Conservation (phyloP, 2,113 vertebrate genomes). For the Glaucidium brasilianum region DNA sequence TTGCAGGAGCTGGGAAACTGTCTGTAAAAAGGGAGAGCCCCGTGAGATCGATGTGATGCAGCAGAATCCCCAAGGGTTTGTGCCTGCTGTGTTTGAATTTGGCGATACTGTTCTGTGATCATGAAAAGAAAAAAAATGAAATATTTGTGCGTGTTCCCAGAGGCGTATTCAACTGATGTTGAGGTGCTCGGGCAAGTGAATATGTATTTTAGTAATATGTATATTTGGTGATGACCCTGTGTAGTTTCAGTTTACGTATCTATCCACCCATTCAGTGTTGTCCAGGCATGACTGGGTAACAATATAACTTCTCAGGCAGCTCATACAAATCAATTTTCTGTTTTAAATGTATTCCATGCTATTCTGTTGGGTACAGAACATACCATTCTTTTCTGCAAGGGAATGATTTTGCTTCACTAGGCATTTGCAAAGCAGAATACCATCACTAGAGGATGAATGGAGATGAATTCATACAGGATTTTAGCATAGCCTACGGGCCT, state of each 20-base stretch:
- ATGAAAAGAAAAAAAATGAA: neutral
- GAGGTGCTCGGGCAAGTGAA: neutral
- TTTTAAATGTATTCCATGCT: neutral
- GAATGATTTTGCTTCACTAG: neutral
- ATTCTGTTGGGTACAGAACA: neutral
- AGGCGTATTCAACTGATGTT: neutral
- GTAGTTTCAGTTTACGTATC: neutral
- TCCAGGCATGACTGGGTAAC: neutral
- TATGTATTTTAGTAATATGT: neutral
- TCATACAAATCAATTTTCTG: neutral
- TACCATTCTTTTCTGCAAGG: neutral
- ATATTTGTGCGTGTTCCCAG: neutral
- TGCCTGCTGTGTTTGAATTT: neutral
- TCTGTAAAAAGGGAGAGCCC: neutral
- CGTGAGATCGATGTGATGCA: fast-evolving
- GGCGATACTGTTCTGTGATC: neutral
- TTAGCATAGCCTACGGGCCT: neutral
- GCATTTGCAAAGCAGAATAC: neutral
- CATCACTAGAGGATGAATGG: neutral
- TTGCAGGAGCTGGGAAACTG: neutral
- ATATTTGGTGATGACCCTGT: neutral
- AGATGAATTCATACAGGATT: neutral
- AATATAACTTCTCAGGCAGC: neutral
- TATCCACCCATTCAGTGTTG: neutral
- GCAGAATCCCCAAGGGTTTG: neutral